Evolutionary conservation across 2,113 vertebrate species (phyloP).

Genomic region (Eolophus roseicapilla): DNA sequence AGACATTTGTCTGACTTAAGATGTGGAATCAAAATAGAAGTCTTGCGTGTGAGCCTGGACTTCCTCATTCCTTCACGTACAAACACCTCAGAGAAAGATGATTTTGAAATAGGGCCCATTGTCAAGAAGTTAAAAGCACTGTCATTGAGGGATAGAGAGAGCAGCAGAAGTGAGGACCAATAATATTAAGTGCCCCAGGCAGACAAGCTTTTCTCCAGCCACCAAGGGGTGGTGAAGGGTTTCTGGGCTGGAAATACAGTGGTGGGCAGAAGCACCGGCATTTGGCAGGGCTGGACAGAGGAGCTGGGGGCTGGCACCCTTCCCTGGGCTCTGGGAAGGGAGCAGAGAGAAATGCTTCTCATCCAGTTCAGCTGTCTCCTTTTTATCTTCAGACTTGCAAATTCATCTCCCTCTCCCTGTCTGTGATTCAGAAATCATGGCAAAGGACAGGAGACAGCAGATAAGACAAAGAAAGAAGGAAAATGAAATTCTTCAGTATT

Average conservation of each 20-base stretch:
- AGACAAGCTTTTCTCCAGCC: neutral
- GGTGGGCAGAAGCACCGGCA: neutral
- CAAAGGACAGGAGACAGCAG: neutral
- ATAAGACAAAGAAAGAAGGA: neutral
- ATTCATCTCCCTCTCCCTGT: neutral
- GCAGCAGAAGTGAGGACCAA: neutral
- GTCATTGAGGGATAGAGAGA: neutral
- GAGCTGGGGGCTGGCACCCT: neutral
- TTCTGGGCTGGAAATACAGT: neutral
- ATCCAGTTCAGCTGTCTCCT: neutral
- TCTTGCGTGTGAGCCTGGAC: neutral
- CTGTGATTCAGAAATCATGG: neutral
- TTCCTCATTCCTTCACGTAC: neutral
- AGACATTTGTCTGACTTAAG: neutral
- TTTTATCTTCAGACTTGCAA: neutral
- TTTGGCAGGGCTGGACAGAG: neutral
- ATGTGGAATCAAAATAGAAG: neutral
- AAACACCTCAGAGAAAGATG: neutral
- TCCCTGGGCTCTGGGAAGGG: neutral
- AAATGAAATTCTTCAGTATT: neutral
- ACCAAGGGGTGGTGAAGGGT: rapidly evolving
- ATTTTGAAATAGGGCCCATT: neutral
- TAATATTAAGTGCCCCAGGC: neutral
- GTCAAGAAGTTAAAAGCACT: neutral
- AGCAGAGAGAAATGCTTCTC: neutral